phyloP scores from a whole-genome alignment of 2,113 vertebrate genomes.

The Mionectes macconnelli region DNA sequence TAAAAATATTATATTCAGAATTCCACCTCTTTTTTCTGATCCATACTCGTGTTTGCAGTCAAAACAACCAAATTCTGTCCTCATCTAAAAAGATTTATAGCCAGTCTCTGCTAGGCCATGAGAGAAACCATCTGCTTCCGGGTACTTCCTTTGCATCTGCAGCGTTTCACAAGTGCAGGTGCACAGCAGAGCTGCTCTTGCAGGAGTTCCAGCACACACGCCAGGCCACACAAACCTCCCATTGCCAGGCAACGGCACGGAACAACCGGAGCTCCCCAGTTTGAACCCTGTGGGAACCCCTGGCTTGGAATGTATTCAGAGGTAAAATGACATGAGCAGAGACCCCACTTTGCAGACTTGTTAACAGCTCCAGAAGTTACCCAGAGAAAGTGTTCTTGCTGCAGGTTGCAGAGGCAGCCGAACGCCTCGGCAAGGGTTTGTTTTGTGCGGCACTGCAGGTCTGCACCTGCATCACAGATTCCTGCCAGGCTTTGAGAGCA shows the following conservation, averaged over 20 bases:
- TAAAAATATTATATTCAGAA: background rate
- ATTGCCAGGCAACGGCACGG: background rate
- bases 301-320: background rate
- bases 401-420: background rate
- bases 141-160: constrained; percentile 28
- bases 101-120: background rate
- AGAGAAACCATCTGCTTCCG: constrained; percentile 19
- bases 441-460: background rate
- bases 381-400: background rate
- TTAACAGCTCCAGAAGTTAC: background rate
- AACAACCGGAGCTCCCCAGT: background rate
- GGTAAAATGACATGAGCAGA: background rate
- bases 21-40: background rate
- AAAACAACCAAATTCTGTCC: background rate
- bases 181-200: background rate
- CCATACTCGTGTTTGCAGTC: fast-evolving
- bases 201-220: background rate
- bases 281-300: background rate
- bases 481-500: background rate
- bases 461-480: background rate
- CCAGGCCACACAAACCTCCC: background rate
- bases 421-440: background rate
- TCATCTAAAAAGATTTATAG: background rate
- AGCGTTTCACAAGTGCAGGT: constrained; percentile 61
- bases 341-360: background rate